Evolutionary conservation across 2,797 vertebrate genomes (phyloP).

Genomic region (Poeciliopsis turneri): DNA sequence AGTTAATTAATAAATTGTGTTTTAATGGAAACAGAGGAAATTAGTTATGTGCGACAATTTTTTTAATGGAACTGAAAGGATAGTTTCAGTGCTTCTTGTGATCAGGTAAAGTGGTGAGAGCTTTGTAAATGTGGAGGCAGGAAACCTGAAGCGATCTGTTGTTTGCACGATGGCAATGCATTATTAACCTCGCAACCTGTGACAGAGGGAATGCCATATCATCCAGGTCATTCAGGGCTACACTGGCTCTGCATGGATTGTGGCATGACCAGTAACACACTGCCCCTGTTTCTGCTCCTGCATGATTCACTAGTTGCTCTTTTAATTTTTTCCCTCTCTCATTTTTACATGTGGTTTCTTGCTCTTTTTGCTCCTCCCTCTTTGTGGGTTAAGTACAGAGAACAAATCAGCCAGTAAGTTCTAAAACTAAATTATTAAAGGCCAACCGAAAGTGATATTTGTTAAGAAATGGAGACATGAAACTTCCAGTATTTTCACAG

Average conservation of each 20-base stretch:
- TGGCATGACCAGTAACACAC: slow-evolving; percentile 38
- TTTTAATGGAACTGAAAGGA: not conserved
- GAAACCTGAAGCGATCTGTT: slow-evolving; percentile 22
- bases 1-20: not conserved
- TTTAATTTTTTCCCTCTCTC: not conserved
- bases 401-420: not conserved
- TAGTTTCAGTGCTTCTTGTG: not conserved
- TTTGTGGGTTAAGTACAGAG: not conserved
- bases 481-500: not conserved
- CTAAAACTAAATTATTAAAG: not conserved
- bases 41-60: not conserved
- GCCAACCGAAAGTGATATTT: not conserved
- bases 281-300: not conserved
- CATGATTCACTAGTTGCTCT: not conserved
- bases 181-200: slow-evolving; percentile 41
- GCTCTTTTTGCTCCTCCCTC: not conserved
- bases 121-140: slow-evolving; percentile 1
- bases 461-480: not conserved
- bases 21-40: not conserved
- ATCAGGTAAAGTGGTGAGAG: not conserved
- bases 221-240: slow-evolving; percentile 26
- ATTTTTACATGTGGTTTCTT: not conserved
- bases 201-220: not conserved
- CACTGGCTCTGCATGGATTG: slow-evolving; percentile 31
- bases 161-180: slow-evolving; percentile 32